A percentile compares a stretch with the other conserved stretches of the same genome.
Evolutionary conservation across 2,113 vertebrate species (phyloP).

Genomic region (Sapayoa aenigma): DNA sequence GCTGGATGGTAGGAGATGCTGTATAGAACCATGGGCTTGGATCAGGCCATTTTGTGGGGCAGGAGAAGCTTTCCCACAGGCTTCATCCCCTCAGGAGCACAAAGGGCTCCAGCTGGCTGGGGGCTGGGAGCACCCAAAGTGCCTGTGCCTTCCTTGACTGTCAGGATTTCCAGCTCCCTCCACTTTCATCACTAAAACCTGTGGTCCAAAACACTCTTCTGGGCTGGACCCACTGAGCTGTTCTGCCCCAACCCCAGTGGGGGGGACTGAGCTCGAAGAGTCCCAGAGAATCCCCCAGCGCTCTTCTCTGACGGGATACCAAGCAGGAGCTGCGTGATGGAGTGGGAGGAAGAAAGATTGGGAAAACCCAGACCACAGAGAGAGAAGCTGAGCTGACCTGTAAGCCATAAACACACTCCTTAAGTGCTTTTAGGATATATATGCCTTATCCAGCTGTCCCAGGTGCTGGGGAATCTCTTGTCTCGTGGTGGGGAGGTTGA

Average conservation of each 20-base stretch:
- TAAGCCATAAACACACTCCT: neutral
- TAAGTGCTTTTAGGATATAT: neutral
- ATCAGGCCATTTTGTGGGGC: neutral
- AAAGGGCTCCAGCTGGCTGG: neutral
- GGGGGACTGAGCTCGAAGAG: neutral
- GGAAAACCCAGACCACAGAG: neutral
- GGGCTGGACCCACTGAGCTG: neutral
- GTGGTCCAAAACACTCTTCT: accelerated
- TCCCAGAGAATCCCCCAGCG: accelerated
- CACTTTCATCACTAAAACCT: neutral
- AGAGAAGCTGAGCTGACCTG: neutral
- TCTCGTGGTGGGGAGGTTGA: neutral
- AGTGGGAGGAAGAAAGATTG: neutral
- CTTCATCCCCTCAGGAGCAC: neutral
- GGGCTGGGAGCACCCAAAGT: neutral
- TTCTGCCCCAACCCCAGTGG: accelerated
- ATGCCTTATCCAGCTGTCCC: neutral
- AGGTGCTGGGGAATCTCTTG: neutral
- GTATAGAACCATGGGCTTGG: neutral
- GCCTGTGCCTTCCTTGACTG: neutral
- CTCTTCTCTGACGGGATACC: neutral
- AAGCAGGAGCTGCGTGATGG: accelerated
- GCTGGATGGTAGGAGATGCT: accelerated
- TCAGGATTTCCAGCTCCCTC: neutral
- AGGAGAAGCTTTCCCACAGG: neutral